Evolutionary conservation across 2,888 invertebrate genomes (phyloP), one percentile per base, ranked within the genome.

Genomic region (Osmoderma eremita): DNA sequence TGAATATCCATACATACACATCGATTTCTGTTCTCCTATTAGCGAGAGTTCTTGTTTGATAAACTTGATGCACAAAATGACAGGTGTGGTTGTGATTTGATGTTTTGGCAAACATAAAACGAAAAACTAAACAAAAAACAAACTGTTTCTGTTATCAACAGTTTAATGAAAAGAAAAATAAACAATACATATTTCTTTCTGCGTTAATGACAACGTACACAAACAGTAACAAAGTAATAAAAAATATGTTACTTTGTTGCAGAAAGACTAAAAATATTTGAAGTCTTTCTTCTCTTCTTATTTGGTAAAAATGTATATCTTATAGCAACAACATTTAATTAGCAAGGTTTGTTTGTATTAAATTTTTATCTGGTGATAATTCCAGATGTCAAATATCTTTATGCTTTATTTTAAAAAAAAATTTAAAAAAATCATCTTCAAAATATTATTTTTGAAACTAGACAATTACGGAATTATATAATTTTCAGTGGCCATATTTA

Each of bases 51-150:
- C 77, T 73, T 70, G 71, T 78, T 78, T 79, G 79, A 78, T 78
- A 68, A 80, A 80, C 78, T 80, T 78, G 76, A 78, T 75, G 77
- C 77, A 76, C 71, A 71, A 71, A 74, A 72, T 70, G 75, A 77
- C 74, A 72, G 74, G 71, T 73, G 70, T 65, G 70, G 48, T 58
- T 65, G 30, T 63, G 58, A 51, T 65, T 65, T 68, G 58, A 49
- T 68, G 53, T 67, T 53, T 45, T 63, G 45, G n/a, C 20, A 49
- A 24, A 38, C 50, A 22, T 15, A 22, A 48, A 12, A 41, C 20
- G 13, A 42, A 18, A 20, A 36, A n/a, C 12, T 38, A 8, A 22
- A 53, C 24, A 17, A n/a, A 24, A 41, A 63, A 17, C 8, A 20
- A 51, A 51, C 20, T 12, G 24, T 30, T 1, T 30, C 30, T 18